phyloP scores from a whole-genome alignment of 2,797 vertebrate species.

The Xiphorhynchus erythropygius region DNA sequence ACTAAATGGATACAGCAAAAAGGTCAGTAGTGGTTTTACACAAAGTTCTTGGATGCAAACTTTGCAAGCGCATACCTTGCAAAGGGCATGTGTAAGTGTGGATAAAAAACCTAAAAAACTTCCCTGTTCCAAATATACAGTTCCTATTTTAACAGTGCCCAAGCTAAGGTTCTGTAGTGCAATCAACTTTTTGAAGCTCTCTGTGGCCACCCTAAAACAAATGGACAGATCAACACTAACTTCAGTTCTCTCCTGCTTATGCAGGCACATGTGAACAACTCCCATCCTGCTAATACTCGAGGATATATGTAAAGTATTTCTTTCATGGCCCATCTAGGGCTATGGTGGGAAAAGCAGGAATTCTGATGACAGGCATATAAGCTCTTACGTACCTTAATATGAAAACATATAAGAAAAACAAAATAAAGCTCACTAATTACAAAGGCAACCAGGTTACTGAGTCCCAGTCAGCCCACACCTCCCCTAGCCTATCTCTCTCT shows the following conservation, averaged over 20 bases:
- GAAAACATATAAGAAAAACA: conserved; percentile 76
- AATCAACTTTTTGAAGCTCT: conserved; percentile 59
- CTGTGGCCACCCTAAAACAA: conserved; percentile 44
- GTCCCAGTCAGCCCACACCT: not conserved
- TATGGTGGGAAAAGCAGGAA: conserved; percentile 31
- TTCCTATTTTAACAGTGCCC: conserved; percentile 69
- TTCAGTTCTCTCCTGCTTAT: not conserved
- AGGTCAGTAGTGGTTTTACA: conserved; percentile 79
- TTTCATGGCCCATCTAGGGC: conserved; percentile 40
- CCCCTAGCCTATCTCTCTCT: not conserved
- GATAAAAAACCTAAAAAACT: conserved; percentile 36
- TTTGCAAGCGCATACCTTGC: conserved; percentile 7
- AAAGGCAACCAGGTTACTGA: conserved; percentile 54
- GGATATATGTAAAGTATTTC: conserved; percentile 11
- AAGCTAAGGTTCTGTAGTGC: conserved; percentile 70
- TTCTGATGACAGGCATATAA: conserved; percentile 35
- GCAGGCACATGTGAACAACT: not conserved
- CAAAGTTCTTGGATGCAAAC: conserved; percentile 43
- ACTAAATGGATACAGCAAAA: conserved; percentile 64
- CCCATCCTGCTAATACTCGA: conserved; percentile 13
- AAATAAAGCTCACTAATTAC: conserved; percentile 51
- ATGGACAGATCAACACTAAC: conserved; percentile 29
- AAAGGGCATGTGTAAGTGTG: conserved; percentile 43
- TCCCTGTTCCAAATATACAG: conserved; percentile 63
- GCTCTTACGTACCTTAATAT: conserved; percentile 33